A percentile compares a stretch with the other conserved stretches of the same genome.
Conservation (phyloP, 2,888 invertebrate species). For the Laothoe populi region DNA sequence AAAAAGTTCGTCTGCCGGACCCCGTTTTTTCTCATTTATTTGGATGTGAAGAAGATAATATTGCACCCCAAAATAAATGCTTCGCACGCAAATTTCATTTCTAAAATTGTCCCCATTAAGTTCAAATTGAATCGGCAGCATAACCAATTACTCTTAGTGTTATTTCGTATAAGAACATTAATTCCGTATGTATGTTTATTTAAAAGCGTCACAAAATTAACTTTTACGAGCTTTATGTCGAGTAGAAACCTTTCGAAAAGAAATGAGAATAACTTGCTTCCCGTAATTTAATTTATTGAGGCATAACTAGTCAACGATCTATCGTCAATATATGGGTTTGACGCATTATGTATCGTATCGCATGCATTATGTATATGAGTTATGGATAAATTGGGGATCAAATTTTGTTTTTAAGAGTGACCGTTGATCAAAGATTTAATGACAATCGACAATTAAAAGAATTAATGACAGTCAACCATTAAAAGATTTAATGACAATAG, state of each 20-base stretch:
- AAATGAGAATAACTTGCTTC: slow-evolving; percentile 33
- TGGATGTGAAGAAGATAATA: slow-evolving; percentile 78
- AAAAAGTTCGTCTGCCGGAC: slow-evolving; percentile 80
- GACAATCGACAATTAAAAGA: too few relatives aligned
- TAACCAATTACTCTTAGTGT: slow-evolving; percentile 75
- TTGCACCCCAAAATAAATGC: slow-evolving; percentile 66
- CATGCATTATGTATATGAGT: too few relatives aligned
- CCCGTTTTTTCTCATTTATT: slow-evolving; percentile 83
- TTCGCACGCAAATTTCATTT: slow-evolving; percentile 37
- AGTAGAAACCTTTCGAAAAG: slow-evolving; percentile 27
- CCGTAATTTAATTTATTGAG: too few relatives aligned
- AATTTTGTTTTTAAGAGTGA: too few relatives aligned
- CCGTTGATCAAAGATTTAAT: too few relatives aligned
- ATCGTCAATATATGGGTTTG: too few relatives aligned
- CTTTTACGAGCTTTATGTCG: slow-evolving; percentile 54
- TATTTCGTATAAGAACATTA: slow-evolving; percentile 74
- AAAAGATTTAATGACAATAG: too few relatives aligned
- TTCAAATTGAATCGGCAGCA: slow-evolving; percentile 43
- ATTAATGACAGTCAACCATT: too few relatives aligned
- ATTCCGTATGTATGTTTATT: slow-evolving; percentile 65
- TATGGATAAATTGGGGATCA: too few relatives aligned
- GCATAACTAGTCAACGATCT: too few relatives aligned
- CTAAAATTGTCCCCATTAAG: slow-evolving; percentile 45
- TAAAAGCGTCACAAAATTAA: slow-evolving; percentile 72
- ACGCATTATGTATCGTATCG: too few relatives aligned